A percentile compares a stretch with the other conserved stretches of the same genome.
Conservation (phyloP, 2,797 vertebrate species). For the Coregonus suidteri region DNA sequence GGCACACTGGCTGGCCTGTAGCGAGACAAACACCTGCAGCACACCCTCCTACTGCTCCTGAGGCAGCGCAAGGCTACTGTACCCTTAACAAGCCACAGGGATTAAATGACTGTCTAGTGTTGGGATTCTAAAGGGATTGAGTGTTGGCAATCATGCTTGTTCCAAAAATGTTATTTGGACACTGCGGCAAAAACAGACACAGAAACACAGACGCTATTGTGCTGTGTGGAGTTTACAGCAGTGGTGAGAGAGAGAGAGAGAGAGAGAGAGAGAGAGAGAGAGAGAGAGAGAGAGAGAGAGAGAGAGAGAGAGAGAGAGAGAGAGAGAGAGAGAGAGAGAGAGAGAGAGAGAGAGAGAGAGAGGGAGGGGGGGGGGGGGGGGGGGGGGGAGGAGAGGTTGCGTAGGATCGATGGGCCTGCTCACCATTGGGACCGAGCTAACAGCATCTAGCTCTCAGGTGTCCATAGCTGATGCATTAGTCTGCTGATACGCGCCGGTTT, state of each 20-base stretch:
- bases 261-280: slow-evolving; percentile 20
- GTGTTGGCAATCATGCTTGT: slow-evolving; percentile 54
- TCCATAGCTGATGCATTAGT: slow-evolving; percentile 85
- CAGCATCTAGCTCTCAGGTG: slow-evolving; percentile 75
- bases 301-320: no score
- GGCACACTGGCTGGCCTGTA: background rate
- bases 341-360: slow-evolving; percentile 25
- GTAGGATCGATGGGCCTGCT: slow-evolving; percentile 66
- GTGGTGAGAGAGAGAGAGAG: slow-evolving; percentile 36
- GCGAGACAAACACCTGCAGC: background rate
- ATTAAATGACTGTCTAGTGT: slow-evolving; percentile 37
- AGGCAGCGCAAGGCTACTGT: slow-evolving; percentile 45
- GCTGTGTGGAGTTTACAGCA: slow-evolving; percentile 35
- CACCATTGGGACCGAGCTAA: slow-evolving; percentile 67
- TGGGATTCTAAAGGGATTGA: slow-evolving; percentile 4
- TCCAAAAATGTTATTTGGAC: slow-evolving; percentile 64
- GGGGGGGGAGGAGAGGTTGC: slow-evolving; percentile 1
- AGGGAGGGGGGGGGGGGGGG: background rate
- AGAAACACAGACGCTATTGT: slow-evolving; percentile 69
- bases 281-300: no score
- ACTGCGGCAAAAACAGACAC: slow-evolving; percentile 22
- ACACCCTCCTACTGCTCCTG: background rate
- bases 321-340: no score
- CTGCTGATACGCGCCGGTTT: slow-evolving; percentile 74
- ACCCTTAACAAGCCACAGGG: slow-evolving; percentile 57